These are phyloP conservation scores for Homalodisca vitripennis DNA, from an alignment of 1,140 invertebrate species.

Conservation along the genomic window DNA sequence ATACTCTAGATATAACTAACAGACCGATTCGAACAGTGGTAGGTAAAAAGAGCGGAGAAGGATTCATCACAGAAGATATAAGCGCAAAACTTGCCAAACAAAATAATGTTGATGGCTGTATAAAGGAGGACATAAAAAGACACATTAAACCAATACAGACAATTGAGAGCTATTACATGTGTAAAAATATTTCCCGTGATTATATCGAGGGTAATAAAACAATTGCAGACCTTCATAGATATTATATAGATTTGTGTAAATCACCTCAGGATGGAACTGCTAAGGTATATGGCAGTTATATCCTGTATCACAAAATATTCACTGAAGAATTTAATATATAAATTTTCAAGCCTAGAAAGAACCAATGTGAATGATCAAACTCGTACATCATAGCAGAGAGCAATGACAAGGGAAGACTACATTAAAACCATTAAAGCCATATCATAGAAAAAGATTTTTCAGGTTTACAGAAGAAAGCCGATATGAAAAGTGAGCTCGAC, in stretches of 20 bases:
- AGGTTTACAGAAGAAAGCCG: neutral
- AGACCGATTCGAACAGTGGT: neutral
- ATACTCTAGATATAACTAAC: too few species aligned
- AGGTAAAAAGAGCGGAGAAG: neutral
- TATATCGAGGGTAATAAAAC: slow-evolving; percentile 46
- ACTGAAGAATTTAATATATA: slow-evolving; percentile 45
- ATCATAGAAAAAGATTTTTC: slow-evolving; percentile 28
- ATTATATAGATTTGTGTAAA: slow-evolving; percentile 41
- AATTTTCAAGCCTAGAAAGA: slow-evolving; percentile 35
- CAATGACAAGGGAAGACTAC: neutral
- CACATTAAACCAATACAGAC: slow-evolving; percentile 46
- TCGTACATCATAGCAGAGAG: slow-evolving; percentile 23
- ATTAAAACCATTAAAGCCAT: slow-evolving; percentile 9
- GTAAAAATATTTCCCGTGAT: slow-evolving; percentile 41
- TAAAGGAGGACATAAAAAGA: slow-evolving; percentile 41
- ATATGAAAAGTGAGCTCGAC: slow-evolving; percentile 5
- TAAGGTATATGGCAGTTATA: slow-evolving; percentile 42
- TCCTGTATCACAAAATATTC: too few species aligned
- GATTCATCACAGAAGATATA: neutral
- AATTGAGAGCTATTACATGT: slow-evolving; percentile 45
- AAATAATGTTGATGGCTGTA: slow-evolving; percentile 40
- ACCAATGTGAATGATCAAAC: too few species aligned
- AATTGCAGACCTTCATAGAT: slow-evolving; percentile 44
- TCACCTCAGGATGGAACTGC: neutral
- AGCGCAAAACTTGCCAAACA: slow-evolving; percentile 37